Evolutionary conservation across 2,113 vertebrate genomes (phyloP).

Genomic region (Aix galericulata): DNA sequence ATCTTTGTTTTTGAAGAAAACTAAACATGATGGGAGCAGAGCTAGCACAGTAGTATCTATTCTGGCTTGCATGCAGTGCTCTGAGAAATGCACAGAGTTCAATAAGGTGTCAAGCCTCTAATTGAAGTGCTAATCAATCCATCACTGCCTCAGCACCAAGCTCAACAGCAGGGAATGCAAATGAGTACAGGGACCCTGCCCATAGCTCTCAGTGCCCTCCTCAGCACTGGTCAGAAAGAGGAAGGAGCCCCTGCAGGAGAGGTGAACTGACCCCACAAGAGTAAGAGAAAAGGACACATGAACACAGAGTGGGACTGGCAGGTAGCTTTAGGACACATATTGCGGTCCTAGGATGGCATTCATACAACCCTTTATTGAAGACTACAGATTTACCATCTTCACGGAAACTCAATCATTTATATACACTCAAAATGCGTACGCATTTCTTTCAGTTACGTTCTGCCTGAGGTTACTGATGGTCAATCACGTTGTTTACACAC

Average conservation of each 20-base stretch:
- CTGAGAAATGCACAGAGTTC: neutral
- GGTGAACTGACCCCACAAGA: neutral
- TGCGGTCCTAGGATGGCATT: neutral
- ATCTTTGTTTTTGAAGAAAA: neutral
- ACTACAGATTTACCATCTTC: neutral
- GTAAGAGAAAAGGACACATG: neutral
- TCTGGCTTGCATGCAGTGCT: neutral
- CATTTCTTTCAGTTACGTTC: neutral
- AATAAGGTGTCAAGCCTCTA: neutral
- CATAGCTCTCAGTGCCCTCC: neutral
- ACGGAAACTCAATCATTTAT: neutral
- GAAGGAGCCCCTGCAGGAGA: neutral
- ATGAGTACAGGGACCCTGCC: neutral
- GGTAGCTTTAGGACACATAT: neutral
- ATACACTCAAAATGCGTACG: neutral
- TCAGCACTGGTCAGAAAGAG: neutral
- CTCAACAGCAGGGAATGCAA: neutral
- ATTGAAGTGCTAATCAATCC: neutral
- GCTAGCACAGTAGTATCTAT: neutral
- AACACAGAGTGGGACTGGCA: neutral
- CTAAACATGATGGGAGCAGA: neutral
- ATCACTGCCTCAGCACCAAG: neutral
- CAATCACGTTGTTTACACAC: conserved; percentile 47
- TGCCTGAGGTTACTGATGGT: neutral
- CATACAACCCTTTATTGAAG: neutral